phyloP scores from a whole-genome alignment of 2,888 invertebrate genomes.

The Perdita meconis region DNA sequence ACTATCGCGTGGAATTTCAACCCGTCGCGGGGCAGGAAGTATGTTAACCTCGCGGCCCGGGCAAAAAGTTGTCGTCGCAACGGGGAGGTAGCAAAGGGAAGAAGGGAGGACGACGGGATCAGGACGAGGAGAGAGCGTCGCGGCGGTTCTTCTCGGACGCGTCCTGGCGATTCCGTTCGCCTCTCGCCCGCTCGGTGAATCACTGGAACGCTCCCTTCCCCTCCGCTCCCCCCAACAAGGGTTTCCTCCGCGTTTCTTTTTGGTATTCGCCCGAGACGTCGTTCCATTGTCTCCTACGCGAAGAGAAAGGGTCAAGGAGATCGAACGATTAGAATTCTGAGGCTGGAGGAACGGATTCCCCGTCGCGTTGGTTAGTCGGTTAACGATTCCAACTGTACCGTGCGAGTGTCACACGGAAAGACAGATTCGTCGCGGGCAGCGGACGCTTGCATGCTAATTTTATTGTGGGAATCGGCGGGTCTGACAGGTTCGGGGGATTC shows the following conservation, averaged over 20 bases:
- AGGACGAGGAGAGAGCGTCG: constrained; percentile 20
- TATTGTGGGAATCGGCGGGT: not conserved
- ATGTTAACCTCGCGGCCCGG: constrained; percentile 68
- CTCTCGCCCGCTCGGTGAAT: constrained; percentile 31
- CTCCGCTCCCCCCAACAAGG: not conserved
- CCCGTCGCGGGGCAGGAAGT: constrained; percentile 74
- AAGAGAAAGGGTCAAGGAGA: constrained; percentile 15
- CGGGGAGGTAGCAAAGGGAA: constrained; percentile 52
- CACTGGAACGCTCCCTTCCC: constrained; percentile 24
- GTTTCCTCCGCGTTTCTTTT: constrained; percentile 38
- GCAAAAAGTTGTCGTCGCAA: constrained; percentile 73
- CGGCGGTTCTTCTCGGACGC: constrained; percentile 49
- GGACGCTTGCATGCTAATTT: not conserved
- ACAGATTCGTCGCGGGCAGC: constrained; percentile 22
- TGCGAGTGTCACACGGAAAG: constrained; percentile 21
- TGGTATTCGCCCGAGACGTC: constrained; percentile 38
- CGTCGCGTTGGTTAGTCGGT: constrained; percentile 40
- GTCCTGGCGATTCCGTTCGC: constrained; percentile 33
- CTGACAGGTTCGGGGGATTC: too few species aligned
- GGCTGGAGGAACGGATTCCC: constrained; percentile 39
- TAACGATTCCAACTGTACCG: constrained; percentile 58
- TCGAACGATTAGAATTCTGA: constrained; percentile 60
- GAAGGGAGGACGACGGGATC: constrained; percentile 27
- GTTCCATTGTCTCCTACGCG: constrained; percentile 47
- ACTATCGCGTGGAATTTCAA: constrained; percentile 74